Base-by-base conservation (phyloP, 2,888 invertebrate species). In the Dicyrtomina minuta region DNA sequence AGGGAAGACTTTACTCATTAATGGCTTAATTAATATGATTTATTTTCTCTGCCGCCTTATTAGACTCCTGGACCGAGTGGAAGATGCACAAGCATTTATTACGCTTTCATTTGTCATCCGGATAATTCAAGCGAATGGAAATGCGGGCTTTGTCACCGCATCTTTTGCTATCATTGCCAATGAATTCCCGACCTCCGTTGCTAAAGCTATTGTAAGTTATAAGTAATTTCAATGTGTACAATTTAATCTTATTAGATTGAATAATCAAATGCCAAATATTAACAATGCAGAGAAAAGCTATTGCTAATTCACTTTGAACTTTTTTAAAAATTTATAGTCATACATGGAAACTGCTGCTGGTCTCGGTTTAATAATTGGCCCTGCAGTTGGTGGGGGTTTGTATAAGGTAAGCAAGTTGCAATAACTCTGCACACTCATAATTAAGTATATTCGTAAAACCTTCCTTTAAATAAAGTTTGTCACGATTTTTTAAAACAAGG, bases 111-210 rank as follows among this genome's bases (percentile, higher is more conserved):
- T 93, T 81, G 79, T 88, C 27, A 90, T 93, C 74, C 85, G 93
- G 62, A 90, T 92, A 69, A 83, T 92, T 49, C 91, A 93, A 81
- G 93, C 93, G 0, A 84, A 92, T 83, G 93, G 93, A 20, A 92
- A 92, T 79, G 91, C 93, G 0, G 92, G 92, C 17, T 90, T 81
- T n/a, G 78, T 82, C 56, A 82, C 82, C 0, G 83, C 85, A 1
- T 81, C 83, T 6, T 85, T 84, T 76, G 81, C 84, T 2, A 81
- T 85, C 66, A 82, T 83, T 27, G 84, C 84, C 1, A 80, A 59
- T 17, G 82, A 83, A 66, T 86, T 86, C 77, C 84, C 84, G 0
- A 81, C 84, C 27, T 80, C 81, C 56, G 81, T 85, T 1, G 83
- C 84, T 0, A 83, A 83, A 4, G 83, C 84, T 53, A 85, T 85